Conservation (phyloP, 1,140 invertebrate species). For the Brachionus manjavacas region DNA sequence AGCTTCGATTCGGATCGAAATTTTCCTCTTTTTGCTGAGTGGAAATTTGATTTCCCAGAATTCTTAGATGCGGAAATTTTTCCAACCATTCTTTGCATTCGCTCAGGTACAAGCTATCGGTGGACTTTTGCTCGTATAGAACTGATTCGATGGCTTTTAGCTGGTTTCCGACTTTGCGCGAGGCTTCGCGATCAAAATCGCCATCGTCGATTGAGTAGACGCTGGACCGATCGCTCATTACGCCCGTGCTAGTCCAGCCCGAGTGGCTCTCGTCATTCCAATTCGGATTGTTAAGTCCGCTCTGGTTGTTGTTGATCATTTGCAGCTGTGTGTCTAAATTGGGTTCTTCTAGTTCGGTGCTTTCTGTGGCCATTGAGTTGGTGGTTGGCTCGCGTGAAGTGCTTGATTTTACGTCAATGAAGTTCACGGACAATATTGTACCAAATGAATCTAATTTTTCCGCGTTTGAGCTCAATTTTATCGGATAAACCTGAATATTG, state of each 20-base stretch:
- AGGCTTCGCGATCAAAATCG: constrained; percentile 41
- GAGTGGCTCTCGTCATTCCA: constrained; percentile 39
- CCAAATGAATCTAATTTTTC: constrained; percentile 4
- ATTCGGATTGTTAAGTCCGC: not conserved
- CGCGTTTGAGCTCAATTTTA: not conserved
- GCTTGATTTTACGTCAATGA: constrained; percentile 25
- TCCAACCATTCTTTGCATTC: constrained; percentile 42
- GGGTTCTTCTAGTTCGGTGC: not conserved
- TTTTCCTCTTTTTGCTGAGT: not conserved
- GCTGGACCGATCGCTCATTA: constrained; percentile 39
- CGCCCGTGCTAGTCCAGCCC: constrained; percentile 32
- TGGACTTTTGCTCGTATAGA: constrained; percentile 29
- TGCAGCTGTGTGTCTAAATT: not conserved
- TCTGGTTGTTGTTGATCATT: not conserved
- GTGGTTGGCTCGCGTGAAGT: not conserved
- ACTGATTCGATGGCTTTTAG: constrained; percentile 26
- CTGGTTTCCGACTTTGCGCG: constrained; percentile 25
- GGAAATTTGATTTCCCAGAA: constrained; percentile 17
- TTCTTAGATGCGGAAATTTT: constrained; percentile 41
- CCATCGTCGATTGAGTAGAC: constrained; percentile 35
- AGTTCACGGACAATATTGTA: constrained; percentile 9
- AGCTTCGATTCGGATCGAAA: not conserved
- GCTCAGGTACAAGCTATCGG: not conserved
- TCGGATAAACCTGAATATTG: constrained; percentile 5
- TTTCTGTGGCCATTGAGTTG: not conserved